Evolutionary conservation across 2,113 vertebrate genomes (phyloP), one percentile per base, ranked within the genome.

Genomic region (Lamprologus callipterus): DNA sequence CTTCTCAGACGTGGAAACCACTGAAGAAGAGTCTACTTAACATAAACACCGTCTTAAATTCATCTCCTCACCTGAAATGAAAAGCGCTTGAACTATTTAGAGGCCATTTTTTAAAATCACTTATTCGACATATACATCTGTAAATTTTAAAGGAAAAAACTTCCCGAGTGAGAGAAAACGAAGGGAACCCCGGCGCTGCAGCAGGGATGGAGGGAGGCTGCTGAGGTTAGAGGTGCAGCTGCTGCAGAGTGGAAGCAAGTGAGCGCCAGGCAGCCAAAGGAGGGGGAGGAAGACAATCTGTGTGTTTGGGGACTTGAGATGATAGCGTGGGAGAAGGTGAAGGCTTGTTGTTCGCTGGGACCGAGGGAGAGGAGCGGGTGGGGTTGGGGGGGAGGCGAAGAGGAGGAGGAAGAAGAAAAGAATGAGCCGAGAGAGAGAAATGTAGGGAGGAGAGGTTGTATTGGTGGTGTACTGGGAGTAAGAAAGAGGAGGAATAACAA

Each of bases 261-360:
- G 45, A 70, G 80, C 86, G 81, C 83, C 80, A 60, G 89, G 53
- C 81, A 93, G 58, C 79, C 37, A 42, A 81, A 88, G 85, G 42
- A 89, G 91, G 78, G 33, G 85, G 92, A 90, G 85, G 87, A 81
- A 57, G 91, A 88, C 83, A 86, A 85, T 85, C 53, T 6, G 79
- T 81, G 92, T 70, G 91, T 87, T 91, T 88, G 86, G 93, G 93
- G 91, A 94, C 84, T 80, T 10, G 28, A 92, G 88, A 95, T 60
- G 84, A 94, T 93, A 92, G 91, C 87, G 91, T 90, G 90, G 92
- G 90, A 94, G 93, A 94, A 92, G 94, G 92, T 93, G 88, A 94
- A 90, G 90, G 89, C 88, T 90, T 95, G 93, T 93, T 94, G 91
- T 96, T 93, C 85, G 81, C 55, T 92, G 93, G 94, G 93, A 94